Conservation (phyloP, 2,888 invertebrate species). For the Phragmatobia fuliginosa region DNA sequence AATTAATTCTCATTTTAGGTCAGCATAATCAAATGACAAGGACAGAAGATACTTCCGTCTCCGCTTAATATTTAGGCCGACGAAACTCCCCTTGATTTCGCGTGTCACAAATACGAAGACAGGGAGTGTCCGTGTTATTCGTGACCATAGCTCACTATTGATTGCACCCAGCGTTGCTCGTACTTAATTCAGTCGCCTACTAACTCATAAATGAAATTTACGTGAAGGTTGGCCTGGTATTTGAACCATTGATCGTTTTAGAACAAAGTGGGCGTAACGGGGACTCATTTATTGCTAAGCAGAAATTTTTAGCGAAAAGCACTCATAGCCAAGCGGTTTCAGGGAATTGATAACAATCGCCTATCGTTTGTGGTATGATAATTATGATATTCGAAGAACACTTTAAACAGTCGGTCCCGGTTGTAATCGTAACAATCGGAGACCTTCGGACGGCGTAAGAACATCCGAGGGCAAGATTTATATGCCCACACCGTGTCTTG, state of each 20-base stretch:
- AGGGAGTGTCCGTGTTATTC: slow-evolving; percentile 52
- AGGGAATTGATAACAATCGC: background rate
- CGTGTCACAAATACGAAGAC: slow-evolving; percentile 46
- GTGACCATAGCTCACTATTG: slow-evolving; percentile 48
- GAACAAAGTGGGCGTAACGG: slow-evolving; percentile 1
- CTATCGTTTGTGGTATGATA: no score
- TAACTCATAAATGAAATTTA: slow-evolving; percentile 41
- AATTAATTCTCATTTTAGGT: slow-evolving; percentile 52
- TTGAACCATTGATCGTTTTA: slow-evolving; percentile 34
- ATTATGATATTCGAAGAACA: no score
- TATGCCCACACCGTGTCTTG: no score
- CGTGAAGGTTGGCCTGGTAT: slow-evolving; percentile 34
- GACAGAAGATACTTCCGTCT: slow-evolving; percentile 41
- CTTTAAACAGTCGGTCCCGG: no score
- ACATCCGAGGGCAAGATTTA: no score
- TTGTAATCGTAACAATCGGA: no score
- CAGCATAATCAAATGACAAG: slow-evolving; percentile 33
- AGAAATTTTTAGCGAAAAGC: background rate
- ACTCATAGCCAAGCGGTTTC: background rate
- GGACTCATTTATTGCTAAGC: background rate
- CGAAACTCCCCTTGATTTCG: slow-evolving; percentile 52
- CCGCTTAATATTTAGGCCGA: slow-evolving; percentile 44
- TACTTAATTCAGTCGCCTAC: slow-evolving; percentile 40
- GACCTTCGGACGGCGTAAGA: no score
- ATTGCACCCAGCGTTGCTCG: slow-evolving; percentile 39